These are phyloP conservation scores for Tangara arthus DNA, from an alignment of 2,797 vertebrate species.

Conservation along the genomic window DNA sequence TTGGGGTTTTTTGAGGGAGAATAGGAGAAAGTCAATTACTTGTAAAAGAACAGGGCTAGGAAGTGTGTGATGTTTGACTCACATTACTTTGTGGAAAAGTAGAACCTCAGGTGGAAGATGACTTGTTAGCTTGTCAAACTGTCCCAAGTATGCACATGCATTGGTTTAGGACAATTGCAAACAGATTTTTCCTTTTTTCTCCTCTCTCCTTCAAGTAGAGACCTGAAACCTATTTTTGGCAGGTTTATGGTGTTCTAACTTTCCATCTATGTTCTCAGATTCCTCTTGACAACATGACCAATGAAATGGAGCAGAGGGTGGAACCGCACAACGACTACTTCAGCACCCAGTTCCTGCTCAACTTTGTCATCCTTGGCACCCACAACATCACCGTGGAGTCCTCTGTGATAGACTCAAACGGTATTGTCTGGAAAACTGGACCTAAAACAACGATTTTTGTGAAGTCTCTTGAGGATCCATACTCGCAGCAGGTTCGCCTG, in stretches of 20 bases:
- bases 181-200: not conserved
- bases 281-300: conserved; percentile 86
- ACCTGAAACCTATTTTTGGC: not conserved
- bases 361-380: conserved; percentile 90
- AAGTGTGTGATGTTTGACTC: not conserved
- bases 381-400: conserved; percentile 93
- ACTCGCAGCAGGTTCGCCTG: conserved; percentile 93
- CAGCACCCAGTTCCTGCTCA: conserved; percentile 96
- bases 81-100: not conserved
- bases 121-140: not conserved
- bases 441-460: conserved; percentile 91
- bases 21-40: not conserved
- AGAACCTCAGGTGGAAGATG: not conserved
- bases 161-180: not conserved
- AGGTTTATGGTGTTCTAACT: not conserved
- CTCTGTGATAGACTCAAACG: conserved; percentile 91
- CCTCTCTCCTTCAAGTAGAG: not conserved
- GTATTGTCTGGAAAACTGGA: conserved; percentile 94
- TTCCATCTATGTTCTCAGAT: conserved; percentile 76
- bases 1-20: not conserved
- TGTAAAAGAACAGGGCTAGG: not conserved
- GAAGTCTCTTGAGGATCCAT: conserved; percentile 95
- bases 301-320: conserved; percentile 95
- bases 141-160: not conserved
- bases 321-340: conserved; percentile 99